A percentile compares a stretch with the other conserved stretches of the same genome.
phyloP scores from a whole-genome alignment of 2,113 vertebrate species.

The Otis tarda region DNA sequence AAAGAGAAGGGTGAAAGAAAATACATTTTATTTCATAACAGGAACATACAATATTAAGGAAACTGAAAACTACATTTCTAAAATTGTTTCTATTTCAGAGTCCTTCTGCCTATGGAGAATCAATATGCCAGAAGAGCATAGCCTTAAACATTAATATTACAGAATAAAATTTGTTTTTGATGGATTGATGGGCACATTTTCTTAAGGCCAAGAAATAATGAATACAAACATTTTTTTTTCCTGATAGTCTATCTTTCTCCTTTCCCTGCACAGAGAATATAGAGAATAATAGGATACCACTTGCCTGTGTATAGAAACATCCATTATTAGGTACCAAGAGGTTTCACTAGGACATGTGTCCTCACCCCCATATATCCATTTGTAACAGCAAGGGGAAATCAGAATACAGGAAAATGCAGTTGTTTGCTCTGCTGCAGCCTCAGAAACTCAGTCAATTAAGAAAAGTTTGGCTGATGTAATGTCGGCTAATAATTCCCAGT shows the following conservation, averaged over 20 bases:
- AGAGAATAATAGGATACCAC: slow-evolving; percentile 46
- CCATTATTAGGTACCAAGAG: slow-evolving; percentile 55
- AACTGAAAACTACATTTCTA: slow-evolving; percentile 77
- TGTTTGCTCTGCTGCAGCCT: slow-evolving; percentile 11
- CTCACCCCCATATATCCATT: neutral
- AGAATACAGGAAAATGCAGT: slow-evolving; percentile 9
- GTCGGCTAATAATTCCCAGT: slow-evolving; percentile 42
- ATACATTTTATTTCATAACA: slow-evolving; percentile 70
- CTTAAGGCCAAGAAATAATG: slow-evolving; percentile 75
- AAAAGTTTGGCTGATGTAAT: slow-evolving; percentile 7
- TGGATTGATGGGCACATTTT: slow-evolving; percentile 76
- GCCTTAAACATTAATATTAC: slow-evolving; percentile 80
- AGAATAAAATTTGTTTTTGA: slow-evolving; percentile 80
- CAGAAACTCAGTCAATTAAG: slow-evolving; percentile 48
- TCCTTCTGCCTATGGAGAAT: slow-evolving; percentile 75
- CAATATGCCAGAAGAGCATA: slow-evolving; percentile 74
- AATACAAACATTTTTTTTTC: slow-evolving; percentile 58
- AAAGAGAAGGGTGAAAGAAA: neutral
- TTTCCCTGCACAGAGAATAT: neutral
- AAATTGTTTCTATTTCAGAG: slow-evolving; percentile 80
- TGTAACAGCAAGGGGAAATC: slow-evolving; percentile 36
- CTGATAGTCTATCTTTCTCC: neutral
- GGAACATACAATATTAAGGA: slow-evolving; percentile 71
- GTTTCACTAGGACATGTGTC: neutral
- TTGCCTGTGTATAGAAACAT: slow-evolving; percentile 53